A percentile compares a stretch with the other conserved stretches of the same genome.
These are phyloP conservation scores for Sebastes oblongus DNA, from an alignment of 2,797 vertebrate species.

Conservation along the genomic window DNA sequence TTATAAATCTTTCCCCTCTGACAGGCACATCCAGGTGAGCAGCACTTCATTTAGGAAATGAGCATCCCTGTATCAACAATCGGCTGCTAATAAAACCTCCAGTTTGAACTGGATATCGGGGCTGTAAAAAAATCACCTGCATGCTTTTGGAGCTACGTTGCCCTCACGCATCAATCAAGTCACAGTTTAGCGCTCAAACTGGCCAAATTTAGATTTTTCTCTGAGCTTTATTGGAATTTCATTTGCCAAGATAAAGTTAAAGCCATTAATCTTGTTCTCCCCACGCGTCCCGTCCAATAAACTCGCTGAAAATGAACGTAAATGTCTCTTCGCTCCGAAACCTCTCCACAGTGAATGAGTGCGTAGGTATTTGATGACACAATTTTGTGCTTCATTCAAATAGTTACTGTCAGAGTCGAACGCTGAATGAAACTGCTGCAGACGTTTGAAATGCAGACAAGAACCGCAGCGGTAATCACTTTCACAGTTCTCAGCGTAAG, in stretches of 20 bases:
- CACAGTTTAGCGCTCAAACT: slow-evolving; percentile 57
- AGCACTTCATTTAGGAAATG: slow-evolving; percentile 74
- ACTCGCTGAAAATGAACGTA: slow-evolving; percentile 62
- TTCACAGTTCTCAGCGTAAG: slow-evolving; percentile 61
- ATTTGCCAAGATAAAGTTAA: slow-evolving; percentile 82
- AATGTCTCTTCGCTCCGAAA: slow-evolving; percentile 52
- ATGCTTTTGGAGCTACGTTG: slow-evolving; percentile 68
- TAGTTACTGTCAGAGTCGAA: slow-evolving; percentile 60
- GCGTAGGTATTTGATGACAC: slow-evolving; percentile 67
- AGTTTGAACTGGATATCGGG: slow-evolving; percentile 67
- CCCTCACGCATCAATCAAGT: slow-evolving; percentile 72
- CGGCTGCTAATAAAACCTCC: slow-evolving; percentile 70
- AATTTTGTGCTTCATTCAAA: slow-evolving; percentile 60
- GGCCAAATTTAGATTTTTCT: slow-evolving; percentile 72
- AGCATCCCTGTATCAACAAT: slow-evolving; percentile 73
- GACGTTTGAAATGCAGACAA: slow-evolving; percentile 61
- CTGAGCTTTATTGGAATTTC: slow-evolving; percentile 80
- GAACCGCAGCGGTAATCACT: slow-evolving; percentile 70
- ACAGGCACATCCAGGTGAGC: slow-evolving; percentile 67
- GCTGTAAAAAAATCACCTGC: slow-evolving; percentile 82
- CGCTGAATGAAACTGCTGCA: slow-evolving; percentile 52
- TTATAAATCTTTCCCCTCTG: slow-evolving; percentile 69
- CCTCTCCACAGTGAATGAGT: slow-evolving; percentile 54
- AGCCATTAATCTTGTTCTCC: slow-evolving; percentile 73
- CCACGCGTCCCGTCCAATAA: slow-evolving; percentile 71